Base-by-base conservation (phyloP, 1,140 invertebrate species). In the Penaeus chinensis region DNA sequence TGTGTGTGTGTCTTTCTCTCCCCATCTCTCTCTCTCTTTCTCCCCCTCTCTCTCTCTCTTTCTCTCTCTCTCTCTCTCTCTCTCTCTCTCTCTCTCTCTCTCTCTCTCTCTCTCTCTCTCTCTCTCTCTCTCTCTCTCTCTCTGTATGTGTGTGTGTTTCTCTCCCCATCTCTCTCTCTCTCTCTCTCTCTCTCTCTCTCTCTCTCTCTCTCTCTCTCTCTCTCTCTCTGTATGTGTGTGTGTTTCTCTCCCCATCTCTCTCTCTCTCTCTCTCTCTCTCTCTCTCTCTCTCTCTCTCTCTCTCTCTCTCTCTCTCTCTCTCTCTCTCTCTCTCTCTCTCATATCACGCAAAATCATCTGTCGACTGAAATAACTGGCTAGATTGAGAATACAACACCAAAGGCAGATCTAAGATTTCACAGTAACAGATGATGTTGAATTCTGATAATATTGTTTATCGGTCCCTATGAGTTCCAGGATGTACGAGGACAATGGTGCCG, bases 71-170 rank as follows among this genome's bases (percentile, higher is more conserved):
- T 69, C 65, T 69, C 65, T 69, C n/a, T 69, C 65, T 7, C 5
- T 69, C 65, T 69, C 4, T 69, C 65, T 69, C 65, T 69, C 65
- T 69, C 65, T 69, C n/a, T 24, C n/a, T 24, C 18, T 22, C 69
- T 71, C n/a, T 24, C 69, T 71, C 69, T 71, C 69, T 71, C 69
- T 71, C 77, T 79, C 77, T 79, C 77, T 79, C 77, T 79, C 77
- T 79, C 42, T 79, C 77, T 79, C 77, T 79, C 77, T 61, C 47
- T 79, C 42, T 79, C 77, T 32, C 32, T 32, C 32, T 32, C 32
- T 32, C 32, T 32, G 32, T 32, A 2, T 32, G 32, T 32, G 32
- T 32, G n/a, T n/a, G n/a, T 24, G 7, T 71, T 22, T 71, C 69
- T 71, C 69, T 71, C 77, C 47, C 77, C 47, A 32, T 79, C 77